Conservation (phyloP, 1,140 invertebrate genomes). For the Stegodyphus mimosarum region DNA sequence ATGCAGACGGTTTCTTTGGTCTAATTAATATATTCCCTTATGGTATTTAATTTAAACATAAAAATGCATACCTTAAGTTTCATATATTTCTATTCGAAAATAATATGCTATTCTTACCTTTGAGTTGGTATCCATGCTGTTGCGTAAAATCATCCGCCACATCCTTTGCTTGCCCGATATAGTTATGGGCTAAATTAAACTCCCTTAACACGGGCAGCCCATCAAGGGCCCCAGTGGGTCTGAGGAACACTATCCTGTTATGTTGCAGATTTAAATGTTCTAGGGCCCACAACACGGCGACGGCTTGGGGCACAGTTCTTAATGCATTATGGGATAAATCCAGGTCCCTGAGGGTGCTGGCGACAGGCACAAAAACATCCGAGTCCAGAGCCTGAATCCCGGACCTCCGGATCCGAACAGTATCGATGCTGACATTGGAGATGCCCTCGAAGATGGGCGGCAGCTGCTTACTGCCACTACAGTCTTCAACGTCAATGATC, state of each 20-base stretch:
- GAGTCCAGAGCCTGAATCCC: not conserved
- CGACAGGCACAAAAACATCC: constrained; percentile 37
- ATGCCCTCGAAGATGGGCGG: constrained; percentile 8
- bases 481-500: constrained; percentile 18
- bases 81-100: too few species aligned
- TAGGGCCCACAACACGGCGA: constrained; percentile 19
- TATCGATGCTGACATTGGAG: not conserved
- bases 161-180: constrained; percentile 18
- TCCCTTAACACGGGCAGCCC: constrained; percentile 22
- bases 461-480: not conserved
- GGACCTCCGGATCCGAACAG: constrained; percentile 6
- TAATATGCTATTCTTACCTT: constrained; percentile 3
- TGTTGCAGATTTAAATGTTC: constrained; percentile 21
- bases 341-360: constrained; percentile 20
- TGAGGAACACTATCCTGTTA: constrained; percentile 19
- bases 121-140: constrained; percentile 20
- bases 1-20: too few species aligned
- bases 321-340: constrained; percentile 59
- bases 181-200: constrained; percentile 61
- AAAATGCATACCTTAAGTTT: too few species aligned
- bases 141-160: not conserved
- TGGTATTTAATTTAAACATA: too few species aligned
- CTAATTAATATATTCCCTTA: too few species aligned
- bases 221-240: not conserved
- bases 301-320: constrained; percentile 34